Base-by-base conservation (phyloP, 1,140 invertebrate species). In the Aphelenchoides besseyi region DNA sequence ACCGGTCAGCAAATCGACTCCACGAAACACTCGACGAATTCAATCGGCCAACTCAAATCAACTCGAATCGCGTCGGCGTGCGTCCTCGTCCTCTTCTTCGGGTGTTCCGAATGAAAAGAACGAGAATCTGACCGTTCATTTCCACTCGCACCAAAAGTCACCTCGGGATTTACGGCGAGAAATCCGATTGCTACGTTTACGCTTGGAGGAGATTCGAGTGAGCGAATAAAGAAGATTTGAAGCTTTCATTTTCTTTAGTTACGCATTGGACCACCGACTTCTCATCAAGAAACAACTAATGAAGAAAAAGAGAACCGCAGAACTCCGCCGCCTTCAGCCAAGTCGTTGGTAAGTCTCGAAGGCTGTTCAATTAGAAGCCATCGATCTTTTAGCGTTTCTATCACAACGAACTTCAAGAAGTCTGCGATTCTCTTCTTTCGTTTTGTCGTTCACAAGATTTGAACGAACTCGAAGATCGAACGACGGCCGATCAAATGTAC, bases 401-500 rank as follows among this genome's bases (percentile, higher is more conserved):
- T 12, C 41, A 48, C 41, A 23, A 12, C 12, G 41, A 48, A 23
- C 41, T 48, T 12, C 41, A 23, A 23, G 41, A 12, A 12, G 41
- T 48, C 41, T 48, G 41, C 41, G 41, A 48, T 12, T 12, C 41
- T 12, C 41, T 48, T 12, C 41, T n/a, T n/a, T n/a, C n/a, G n/a
- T n/a, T n/a, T n/a, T 41, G 37, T 41, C 5, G 37, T 8, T 8
- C 37, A 41, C 37, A 41, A 41, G 37, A 41, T 41, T 41, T 41
- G 37, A 8, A n/a, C 5, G 37, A 5, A 5, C 37, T 5, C n/a
- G 37, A 41, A 41, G 5, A 41, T 5, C 55, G 18, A 59, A 8
- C 55, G 1, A 16, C n/a, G 23, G 63, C 63, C 63, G 30, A 29
- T 12, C 32, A 53, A 53, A 64, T 33, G 63, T 37, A 66, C 32